Conservation (phyloP, 2,797 vertebrate species). For the Poecilia velifera region DNA sequence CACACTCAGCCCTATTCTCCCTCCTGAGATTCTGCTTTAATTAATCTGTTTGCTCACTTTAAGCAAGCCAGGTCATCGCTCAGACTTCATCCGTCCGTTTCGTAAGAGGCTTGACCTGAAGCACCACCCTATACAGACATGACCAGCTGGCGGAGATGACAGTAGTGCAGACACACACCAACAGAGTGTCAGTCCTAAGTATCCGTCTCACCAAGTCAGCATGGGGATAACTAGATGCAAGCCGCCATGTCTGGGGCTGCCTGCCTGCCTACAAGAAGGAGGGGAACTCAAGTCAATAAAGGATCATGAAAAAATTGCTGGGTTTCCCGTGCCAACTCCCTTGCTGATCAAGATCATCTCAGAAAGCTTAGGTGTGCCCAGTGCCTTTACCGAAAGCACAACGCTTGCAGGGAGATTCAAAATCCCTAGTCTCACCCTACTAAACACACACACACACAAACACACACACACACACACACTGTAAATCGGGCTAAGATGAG, state of each 20-base stretch:
- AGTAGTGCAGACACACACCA: slow-evolving; percentile 32
- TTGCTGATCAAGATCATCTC: slow-evolving; percentile 42
- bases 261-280: slow-evolving; percentile 36
- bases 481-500: slow-evolving; percentile 61
- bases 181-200: slow-evolving; percentile 52
- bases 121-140: slow-evolving; percentile 38
- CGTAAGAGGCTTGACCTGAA: slow-evolving; percentile 76
- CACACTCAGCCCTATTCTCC: slow-evolving; percentile 26
- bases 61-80: slow-evolving; percentile 39
- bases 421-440: slow-evolving; percentile 49
- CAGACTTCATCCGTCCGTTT: slow-evolving; percentile 54
- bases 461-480: slow-evolving; percentile 69
- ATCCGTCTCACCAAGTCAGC: slow-evolving; percentile 58
- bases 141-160: slow-evolving; percentile 65
- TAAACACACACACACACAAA: slow-evolving; percentile 65
- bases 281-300: slow-evolving; percentile 58
- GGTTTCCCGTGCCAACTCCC: slow-evolving; percentile 55
- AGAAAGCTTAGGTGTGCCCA: slow-evolving; percentile 54
- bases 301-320: slow-evolving; percentile 49
- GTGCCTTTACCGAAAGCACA: slow-evolving; percentile 43
- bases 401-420: slow-evolving; percentile 33
- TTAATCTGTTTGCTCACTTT: slow-evolving; percentile 58
- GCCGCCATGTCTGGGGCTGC: slow-evolving; percentile 45
- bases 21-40: slow-evolving; percentile 12
- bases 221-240: slow-evolving; percentile 49